phyloP scores from a whole-genome alignment of 1,140 invertebrate species.

The Macrobrachium rosenbergii region DNA sequence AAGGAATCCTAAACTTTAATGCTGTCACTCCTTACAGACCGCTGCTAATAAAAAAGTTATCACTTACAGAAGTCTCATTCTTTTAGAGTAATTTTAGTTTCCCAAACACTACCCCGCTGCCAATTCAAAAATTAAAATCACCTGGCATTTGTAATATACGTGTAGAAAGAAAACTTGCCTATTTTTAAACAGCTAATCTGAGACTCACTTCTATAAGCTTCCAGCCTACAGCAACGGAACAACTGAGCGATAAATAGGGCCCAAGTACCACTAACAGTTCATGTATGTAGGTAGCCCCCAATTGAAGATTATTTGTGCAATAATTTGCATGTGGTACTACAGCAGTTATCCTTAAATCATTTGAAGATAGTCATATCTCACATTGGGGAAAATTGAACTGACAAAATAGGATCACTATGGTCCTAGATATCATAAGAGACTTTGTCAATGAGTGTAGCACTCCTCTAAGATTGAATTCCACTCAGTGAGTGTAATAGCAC shows the following conservation, averaged over 20 bases:
- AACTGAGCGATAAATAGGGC: constrained; percentile 33
- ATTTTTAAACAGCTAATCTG: constrained; percentile 14
- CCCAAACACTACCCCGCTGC: not conserved
- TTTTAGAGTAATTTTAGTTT: not conserved
- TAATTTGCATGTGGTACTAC: not conserved
- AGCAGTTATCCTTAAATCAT: constrained; percentile 6
- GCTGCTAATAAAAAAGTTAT: constrained; percentile 49
- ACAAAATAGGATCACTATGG: constrained; percentile 30
- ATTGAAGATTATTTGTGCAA: too few relatives aligned
- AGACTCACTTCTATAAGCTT: constrained; percentile 57
- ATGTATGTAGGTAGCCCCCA: too few relatives aligned
- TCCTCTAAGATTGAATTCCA: constrained; percentile 7
- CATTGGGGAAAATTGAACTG: constrained; percentile 28
- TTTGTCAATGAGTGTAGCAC: constrained; percentile 37
- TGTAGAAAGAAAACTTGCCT: not conserved
- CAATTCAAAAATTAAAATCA: not conserved
- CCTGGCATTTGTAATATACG: not conserved
- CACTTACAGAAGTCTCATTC: constrained; percentile 55
- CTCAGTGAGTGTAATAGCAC: too few relatives aligned
- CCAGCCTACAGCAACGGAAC: constrained; percentile 56
- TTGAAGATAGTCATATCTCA: constrained; percentile 32
- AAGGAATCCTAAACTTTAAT: constrained; percentile 25
- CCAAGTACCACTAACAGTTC: constrained; percentile 31
- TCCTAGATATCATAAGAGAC: constrained; percentile 20
- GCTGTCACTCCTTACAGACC: constrained; percentile 32